phyloP scores from a whole-genome alignment of 2,113 vertebrate genomes.

The Chionis minor region DNA sequence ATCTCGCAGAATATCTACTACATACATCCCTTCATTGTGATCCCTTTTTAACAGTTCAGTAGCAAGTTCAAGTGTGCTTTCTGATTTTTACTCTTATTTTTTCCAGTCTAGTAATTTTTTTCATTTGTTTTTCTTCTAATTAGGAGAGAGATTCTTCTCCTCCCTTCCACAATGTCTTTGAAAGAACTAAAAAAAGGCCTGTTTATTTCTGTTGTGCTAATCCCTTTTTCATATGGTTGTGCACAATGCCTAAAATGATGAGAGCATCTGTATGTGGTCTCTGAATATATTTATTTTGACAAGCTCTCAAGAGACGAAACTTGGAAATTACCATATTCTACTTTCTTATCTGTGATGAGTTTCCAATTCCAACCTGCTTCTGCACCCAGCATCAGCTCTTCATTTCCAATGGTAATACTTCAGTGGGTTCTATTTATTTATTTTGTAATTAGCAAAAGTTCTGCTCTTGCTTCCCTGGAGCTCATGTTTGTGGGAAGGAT shows the following conservation, averaged over 20 bases:
- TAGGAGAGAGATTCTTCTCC: neutral
- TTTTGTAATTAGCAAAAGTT: neutral
- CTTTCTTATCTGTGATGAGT: slow-evolving; percentile 8
- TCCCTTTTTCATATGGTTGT: slow-evolving; percentile 14
- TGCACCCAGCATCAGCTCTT: neutral
- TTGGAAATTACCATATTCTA: slow-evolving; percentile 28
- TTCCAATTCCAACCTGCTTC: neutral
- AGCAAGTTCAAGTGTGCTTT: neutral
- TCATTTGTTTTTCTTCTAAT: slow-evolving; percentile 22
- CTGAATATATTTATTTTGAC: slow-evolving; percentile 57
- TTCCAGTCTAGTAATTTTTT: neutral
- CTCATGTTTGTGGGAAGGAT: neutral
- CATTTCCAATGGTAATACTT: neutral
- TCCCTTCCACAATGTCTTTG: neutral
- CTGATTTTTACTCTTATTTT: neutral
- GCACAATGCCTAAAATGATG: slow-evolving; percentile 39
- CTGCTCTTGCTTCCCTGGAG: neutral
- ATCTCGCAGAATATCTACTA: neutral
- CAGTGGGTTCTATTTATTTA: neutral
- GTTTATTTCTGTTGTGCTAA: slow-evolving; percentile 41
- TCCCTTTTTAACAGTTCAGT: neutral
- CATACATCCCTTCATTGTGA: neutral
- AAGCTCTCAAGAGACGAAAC: neutral
- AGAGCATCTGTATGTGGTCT: slow-evolving; percentile 25
- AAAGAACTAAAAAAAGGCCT: slow-evolving; percentile 19